These are phyloP conservation scores for Polydesmus complanatus DNA, from an alignment of 2,888 invertebrate genomes.

Conservation along the genomic window DNA sequence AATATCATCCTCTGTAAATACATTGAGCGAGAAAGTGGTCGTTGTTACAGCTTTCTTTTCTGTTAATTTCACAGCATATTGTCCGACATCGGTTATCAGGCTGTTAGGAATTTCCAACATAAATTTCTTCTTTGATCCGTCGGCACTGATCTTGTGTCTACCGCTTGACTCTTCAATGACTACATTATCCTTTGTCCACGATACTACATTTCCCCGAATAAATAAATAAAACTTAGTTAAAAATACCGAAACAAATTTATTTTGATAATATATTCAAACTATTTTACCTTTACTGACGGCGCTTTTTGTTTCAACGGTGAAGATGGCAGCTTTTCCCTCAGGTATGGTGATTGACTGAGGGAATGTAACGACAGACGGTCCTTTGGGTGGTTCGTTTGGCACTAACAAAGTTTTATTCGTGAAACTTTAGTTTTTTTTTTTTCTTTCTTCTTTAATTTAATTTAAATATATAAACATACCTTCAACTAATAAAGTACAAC, in stretches of 20 bases:
- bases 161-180: slow-evolving; percentile 63
- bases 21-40: slow-evolving; percentile 76
- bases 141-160: slow-evolving; percentile 67
- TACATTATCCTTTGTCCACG: slow-evolving; percentile 86
- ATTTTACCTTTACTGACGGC: slow-evolving; percentile 40
- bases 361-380: slow-evolving; percentile 76
- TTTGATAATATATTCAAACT: background rate
- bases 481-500: slow-evolving; percentile 69
- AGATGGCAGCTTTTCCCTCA: slow-evolving; percentile 62
- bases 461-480: slow-evolving; percentile 37
- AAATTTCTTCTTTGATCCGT: slow-evolving; percentile 57
- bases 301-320: slow-evolving; percentile 61
- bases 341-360: slow-evolving; percentile 72
- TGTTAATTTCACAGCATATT: slow-evolving; percentile 71
- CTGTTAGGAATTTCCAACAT: slow-evolving; percentile 61
- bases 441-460: background rate
- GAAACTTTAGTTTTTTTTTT: background rate
- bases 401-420: slow-evolving; percentile 44
- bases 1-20: slow-evolving; percentile 32
- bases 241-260: background rate
- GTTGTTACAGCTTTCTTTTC: slow-evolving; percentile 72
- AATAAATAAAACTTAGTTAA: background rate
- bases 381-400: slow-evolving; percentile 68
- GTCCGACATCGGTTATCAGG: slow-evolving; percentile 64
- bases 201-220: slow-evolving; percentile 32